Conservation (phyloP, 2,888 invertebrate genomes). For the Stictocephala bisonia region DNA sequence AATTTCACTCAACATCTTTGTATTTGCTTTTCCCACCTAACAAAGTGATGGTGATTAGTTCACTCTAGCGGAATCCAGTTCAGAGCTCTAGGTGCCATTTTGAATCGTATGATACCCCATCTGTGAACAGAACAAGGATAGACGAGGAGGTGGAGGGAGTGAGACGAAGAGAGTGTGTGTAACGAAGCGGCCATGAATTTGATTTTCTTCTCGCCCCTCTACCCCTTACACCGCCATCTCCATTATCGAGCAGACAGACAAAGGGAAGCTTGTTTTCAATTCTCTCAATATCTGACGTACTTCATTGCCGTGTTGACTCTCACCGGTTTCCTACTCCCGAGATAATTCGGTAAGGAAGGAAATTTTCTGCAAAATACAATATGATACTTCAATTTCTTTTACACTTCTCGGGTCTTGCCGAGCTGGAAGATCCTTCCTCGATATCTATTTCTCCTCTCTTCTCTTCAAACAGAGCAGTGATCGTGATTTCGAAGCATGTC, state of each 20-base stretch:
- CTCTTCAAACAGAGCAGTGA: too few species aligned
- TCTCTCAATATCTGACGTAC: conserved; percentile 34
- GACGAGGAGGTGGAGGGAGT: not conserved
- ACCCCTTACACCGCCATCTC: conserved; percentile 31
- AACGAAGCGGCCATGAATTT: conserved; percentile 48
- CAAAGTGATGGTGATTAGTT: conserved; percentile 19
- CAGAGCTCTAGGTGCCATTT: conserved; percentile 26
- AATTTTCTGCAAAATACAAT: conserved; percentile 22
- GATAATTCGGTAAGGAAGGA: conserved; percentile 14
- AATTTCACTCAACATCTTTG: too few species aligned
- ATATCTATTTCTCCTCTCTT: not conserved
- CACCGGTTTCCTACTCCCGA: conserved; percentile 4
- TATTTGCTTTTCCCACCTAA: too few species aligned
- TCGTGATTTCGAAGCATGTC: too few species aligned
- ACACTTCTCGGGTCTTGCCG: conserved; percentile 12
- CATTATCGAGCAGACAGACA: conserved; percentile 39
- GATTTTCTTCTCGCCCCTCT: conserved; percentile 48
- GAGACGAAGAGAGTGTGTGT: conserved; percentile 25
- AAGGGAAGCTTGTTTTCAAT: conserved; percentile 37
- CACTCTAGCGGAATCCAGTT: conserved; percentile 15
- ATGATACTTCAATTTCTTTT: conserved; percentile 34
- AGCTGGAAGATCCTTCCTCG: conserved; percentile 14
- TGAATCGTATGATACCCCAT: conserved; percentile 33
- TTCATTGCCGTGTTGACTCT: conserved; percentile 18
- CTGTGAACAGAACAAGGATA: conserved; percentile 24